Evolutionary conservation across 1,140 invertebrate species (phyloP).

Genomic region (Drosophila repleta): DNA sequence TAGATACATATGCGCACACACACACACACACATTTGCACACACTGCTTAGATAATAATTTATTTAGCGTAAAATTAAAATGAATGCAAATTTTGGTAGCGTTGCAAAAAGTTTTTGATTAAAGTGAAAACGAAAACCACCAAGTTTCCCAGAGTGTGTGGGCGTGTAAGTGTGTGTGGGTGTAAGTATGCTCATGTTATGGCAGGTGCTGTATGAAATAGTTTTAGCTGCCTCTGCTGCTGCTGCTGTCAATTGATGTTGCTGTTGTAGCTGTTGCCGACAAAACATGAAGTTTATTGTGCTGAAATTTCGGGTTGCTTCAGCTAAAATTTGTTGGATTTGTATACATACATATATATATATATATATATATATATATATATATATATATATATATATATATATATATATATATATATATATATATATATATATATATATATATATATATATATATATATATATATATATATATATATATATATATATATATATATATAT

Average conservation of each 20-base stretch:
- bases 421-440: neutral
- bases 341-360: neutral
- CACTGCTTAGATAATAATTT: conserved; percentile 78
- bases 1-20: conserved; percentile 12
- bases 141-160: conserved; percentile 43
- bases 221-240: conserved; percentile 54
- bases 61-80: conserved; percentile 82
- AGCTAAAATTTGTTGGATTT: conserved; percentile 27
- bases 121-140: conserved; percentile 77
- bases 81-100: conserved; percentile 76
- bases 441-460: neutral
- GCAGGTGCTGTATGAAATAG: conserved; percentile 66
- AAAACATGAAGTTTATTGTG: conserved; percentile 70
- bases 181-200: conserved; percentile 58
- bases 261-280: conserved; percentile 41
- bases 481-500: neutral
- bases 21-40: conserved; percentile 25
- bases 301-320: conserved; percentile 50
- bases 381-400: neutral
- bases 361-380: neutral
- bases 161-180: conserved; percentile 14
- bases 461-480: neutral
- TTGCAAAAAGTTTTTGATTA: conserved; percentile 77
- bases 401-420: neutral
- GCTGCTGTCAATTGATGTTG: conserved; percentile 12